Percentiles rank a stretch among this genome's conserved stretches.
Conservation (phyloP, 2,113 vertebrate species). For the Upupa epops region DNA sequence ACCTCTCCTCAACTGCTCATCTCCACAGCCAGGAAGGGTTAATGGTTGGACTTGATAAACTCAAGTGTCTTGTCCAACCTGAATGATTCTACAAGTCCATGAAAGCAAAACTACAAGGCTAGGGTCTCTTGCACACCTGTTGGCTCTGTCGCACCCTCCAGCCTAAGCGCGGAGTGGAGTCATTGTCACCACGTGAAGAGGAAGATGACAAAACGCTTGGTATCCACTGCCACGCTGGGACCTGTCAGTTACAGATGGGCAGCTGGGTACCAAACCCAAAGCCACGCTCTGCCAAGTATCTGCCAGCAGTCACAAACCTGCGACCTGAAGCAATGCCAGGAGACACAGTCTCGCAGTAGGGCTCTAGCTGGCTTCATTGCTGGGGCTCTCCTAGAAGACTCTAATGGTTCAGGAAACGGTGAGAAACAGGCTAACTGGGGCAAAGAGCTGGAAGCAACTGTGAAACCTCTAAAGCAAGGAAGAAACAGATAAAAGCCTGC, state of each 20-base stretch:
- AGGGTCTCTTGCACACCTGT: fast-evolving
- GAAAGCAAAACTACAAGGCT: background rate
- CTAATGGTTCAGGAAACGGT: background rate
- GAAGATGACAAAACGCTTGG: fast-evolving
- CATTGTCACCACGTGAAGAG: fast-evolving
- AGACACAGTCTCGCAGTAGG: background rate
- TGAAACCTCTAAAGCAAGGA: background rate
- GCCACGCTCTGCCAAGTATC: background rate
- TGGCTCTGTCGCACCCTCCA: background rate
- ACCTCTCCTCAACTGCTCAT: background rate
- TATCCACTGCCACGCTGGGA: fast-evolving
- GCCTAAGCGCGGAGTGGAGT: background rate
- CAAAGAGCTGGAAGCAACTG: background rate
- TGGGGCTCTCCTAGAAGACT: background rate
- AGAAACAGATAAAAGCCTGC: background rate
- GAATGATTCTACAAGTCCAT: too few relatives aligned
- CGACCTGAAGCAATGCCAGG: background rate
- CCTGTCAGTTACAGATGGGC: background rate
- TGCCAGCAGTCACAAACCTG: background rate
- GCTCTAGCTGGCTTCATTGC: background rate
- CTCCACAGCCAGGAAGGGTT: background rate
- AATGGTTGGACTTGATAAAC: too few relatives aligned
- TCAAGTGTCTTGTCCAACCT: too few relatives aligned
- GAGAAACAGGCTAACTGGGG: background rate
- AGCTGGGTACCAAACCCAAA: background rate